Conservation (phyloP, 2,113 vertebrate genomes). For the Eptesicus fuscus region DNA sequence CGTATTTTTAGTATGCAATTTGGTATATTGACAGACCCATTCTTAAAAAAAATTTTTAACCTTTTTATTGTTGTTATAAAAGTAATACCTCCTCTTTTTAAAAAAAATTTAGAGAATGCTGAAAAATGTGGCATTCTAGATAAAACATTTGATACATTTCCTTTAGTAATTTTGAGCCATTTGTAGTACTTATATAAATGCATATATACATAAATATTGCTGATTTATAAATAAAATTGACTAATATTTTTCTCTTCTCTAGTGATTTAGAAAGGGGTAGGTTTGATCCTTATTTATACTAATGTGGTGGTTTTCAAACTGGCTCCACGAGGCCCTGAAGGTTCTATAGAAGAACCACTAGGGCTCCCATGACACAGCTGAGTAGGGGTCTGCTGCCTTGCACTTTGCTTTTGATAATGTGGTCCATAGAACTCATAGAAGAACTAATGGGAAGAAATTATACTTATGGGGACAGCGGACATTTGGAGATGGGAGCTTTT, state of each 20-base stretch:
- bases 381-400: not conserved
- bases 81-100: not conserved
- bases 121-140: not conserved
- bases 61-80: not conserved
- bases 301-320: not conserved
- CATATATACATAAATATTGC: not conserved
- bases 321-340: not conserved
- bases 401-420: not conserved
- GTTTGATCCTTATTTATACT: not conserved
- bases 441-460: not conserved
- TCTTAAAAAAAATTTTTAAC: not conserved
- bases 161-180: not conserved
- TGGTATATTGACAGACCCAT: not conserved
- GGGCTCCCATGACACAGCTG: not conserved
- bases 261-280: not conserved
- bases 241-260: not conserved
- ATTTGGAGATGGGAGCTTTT: not conserved
- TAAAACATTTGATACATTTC: constrained; percentile 11
- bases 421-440: not conserved
- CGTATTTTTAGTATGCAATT: constrained; percentile 2
- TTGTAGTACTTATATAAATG: not conserved
- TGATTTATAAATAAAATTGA: not conserved
- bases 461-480: not conserved
- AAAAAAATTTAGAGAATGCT: not conserved
- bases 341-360: not conserved